These are phyloP conservation scores for Corydoras sp. DNA, from an alignment of 2,113 vertebrate species.

Conservation along the genomic window DNA sequence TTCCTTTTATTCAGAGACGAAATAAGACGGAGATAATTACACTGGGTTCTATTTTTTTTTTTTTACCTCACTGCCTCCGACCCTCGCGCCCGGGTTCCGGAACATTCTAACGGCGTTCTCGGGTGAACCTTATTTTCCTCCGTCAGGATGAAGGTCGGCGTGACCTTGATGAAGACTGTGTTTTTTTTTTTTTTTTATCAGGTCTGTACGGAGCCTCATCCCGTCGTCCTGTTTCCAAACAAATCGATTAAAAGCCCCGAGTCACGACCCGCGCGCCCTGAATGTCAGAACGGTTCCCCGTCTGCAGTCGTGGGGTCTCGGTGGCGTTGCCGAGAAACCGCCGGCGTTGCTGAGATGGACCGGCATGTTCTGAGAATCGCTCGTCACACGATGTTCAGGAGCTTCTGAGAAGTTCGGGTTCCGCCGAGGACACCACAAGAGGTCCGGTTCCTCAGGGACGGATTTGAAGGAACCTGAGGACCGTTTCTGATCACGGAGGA, in stretches of 20 bases:
- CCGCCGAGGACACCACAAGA: too few species aligned
- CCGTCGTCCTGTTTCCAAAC: not conserved
- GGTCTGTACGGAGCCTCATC: not conserved
- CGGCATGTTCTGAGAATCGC: not conserved
- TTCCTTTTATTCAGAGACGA: too few species aligned
- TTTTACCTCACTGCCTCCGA: too few species aligned
- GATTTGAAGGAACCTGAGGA: too few species aligned
- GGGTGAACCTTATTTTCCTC: not conserved
- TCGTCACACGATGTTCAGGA: not conserved
- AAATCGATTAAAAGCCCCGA: constrained; percentile 3
- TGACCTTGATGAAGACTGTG: not conserved
- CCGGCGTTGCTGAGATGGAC: not conserved
- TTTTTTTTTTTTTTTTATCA: not conserved
- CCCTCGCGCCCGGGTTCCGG: not conserved
- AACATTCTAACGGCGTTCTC: not conserved
- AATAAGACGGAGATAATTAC: too few species aligned
- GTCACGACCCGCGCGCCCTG: not conserved
- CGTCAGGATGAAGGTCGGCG: not conserved
- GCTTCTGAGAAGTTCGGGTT: too few species aligned
- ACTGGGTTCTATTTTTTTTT: too few species aligned
- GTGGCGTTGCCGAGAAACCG: constrained; percentile 8
- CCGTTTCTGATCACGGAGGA: too few species aligned
- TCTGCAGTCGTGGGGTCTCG: not conserved
- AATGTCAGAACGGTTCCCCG: not conserved
- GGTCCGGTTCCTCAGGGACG: too few species aligned